These are phyloP conservation scores for Drosophila dunni DNA, from an alignment of 1,140 invertebrate species.

Conservation along the genomic window DNA sequence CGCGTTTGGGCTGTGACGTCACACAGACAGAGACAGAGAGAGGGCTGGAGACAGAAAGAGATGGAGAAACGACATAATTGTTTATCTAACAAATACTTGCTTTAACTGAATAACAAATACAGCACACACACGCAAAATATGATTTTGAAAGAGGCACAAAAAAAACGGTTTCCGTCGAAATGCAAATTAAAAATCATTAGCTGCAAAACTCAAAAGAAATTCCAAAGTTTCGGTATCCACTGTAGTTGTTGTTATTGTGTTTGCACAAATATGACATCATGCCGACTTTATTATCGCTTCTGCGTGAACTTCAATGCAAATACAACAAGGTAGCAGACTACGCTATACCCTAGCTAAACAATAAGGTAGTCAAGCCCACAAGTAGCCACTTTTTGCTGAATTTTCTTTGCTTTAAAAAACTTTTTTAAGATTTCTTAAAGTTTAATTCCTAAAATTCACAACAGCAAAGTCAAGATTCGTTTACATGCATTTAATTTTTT, in stretches of 20 bases:
- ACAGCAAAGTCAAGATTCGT: too few species aligned
- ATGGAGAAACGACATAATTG: constrained; percentile 2
- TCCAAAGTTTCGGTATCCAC: constrained; percentile 37
- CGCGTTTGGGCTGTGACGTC: constrained; percentile 17
- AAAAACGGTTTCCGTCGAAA: constrained; percentile 44
- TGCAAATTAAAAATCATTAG: constrained; percentile 55
- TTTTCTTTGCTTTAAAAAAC: too few species aligned
- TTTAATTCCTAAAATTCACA: too few species aligned
- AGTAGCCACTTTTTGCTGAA: too few species aligned
- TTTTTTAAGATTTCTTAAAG: too few species aligned
- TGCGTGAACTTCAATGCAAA: constrained; percentile 64
- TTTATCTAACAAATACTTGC: constrained; percentile 15
- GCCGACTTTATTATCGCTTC: constrained; percentile 72
- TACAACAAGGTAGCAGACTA: not conserved
- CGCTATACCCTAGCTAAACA: constrained; percentile 5
- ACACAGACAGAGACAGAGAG: not conserved
- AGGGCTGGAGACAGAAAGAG: constrained; percentile 1
- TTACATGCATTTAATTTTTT: too few species aligned
- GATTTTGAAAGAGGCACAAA: constrained; percentile 2
- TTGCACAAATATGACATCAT: constrained; percentile 77
- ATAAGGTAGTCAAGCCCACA: too few species aligned
- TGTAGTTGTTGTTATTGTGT: constrained; percentile 31
- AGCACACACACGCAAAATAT: not conserved
- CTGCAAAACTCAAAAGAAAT: constrained; percentile 38
- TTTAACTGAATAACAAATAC: constrained; percentile 13